Evolutionary conservation across 2,797 vertebrate species (phyloP).

Genomic region (Crypturellus tataupa): DNA sequence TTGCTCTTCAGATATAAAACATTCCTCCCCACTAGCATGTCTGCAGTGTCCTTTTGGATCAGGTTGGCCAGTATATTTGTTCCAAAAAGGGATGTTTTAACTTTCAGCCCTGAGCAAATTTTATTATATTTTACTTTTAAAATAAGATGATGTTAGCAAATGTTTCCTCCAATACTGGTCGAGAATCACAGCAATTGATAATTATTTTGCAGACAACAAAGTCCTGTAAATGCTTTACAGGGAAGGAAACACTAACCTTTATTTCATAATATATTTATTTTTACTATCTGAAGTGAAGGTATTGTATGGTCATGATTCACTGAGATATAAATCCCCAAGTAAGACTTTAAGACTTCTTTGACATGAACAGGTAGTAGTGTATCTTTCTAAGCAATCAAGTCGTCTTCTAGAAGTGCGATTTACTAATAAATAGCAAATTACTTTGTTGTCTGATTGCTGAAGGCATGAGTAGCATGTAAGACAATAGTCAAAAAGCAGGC

Average conservation of each 20-base stretch:
- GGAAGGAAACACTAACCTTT: neutral
- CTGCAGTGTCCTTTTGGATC: neutral
- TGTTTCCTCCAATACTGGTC: neutral
- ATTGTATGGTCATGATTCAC: neutral
- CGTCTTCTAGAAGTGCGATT: constrained; percentile 13
- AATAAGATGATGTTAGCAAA: neutral
- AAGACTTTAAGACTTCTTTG: neutral
- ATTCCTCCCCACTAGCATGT: neutral
- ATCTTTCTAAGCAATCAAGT: constrained; percentile 41
- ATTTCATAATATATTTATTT: constrained; percentile 43
- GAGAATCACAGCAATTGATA: neutral
- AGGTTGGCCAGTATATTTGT: neutral
- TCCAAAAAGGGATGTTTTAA: neutral
- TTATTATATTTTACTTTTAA: neutral
- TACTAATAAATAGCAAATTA: constrained; percentile 29
- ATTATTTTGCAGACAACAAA: neutral
- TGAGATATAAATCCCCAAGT: neutral
- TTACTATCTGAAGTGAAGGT: neutral
- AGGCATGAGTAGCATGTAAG: constrained; percentile 2
- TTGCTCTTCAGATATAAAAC: neutral
- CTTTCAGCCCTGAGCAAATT: neutral
- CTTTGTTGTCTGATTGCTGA: neutral
- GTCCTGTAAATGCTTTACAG: neutral
- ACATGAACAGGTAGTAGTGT: neutral
- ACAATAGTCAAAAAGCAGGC: neutral